Evolutionary conservation across 2,113 vertebrate genomes (phyloP).

Genomic region (Zosterops japonicus): DNA sequence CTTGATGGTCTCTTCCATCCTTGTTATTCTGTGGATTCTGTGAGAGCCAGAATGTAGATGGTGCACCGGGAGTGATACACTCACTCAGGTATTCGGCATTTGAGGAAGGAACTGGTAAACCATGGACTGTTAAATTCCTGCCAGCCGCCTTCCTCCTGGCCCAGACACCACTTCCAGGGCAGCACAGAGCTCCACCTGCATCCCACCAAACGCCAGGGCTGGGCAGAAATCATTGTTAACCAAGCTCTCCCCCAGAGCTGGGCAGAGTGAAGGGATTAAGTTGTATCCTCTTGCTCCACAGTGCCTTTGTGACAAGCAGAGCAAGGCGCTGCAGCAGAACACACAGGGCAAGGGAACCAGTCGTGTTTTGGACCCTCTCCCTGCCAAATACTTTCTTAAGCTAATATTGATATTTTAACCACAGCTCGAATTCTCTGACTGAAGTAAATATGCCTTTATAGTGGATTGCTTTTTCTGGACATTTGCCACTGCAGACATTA

Average conservation of each 20-base stretch:
- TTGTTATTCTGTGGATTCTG: background rate
- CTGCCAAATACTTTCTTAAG: conserved; percentile 72
- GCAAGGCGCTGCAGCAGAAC: background rate
- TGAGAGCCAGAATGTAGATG: background rate
- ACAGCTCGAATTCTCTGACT: conserved; percentile 62
- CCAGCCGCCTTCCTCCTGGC: background rate
- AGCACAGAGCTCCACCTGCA: background rate
- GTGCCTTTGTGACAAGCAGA: background rate
- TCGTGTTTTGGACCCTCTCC: background rate
- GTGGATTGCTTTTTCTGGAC: conserved; percentile 54
- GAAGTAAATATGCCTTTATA: conserved; percentile 60
- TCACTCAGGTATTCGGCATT: rapidly evolving
- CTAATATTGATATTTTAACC: conserved; percentile 76
- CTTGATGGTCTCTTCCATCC: background rate
- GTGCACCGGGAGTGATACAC: background rate
- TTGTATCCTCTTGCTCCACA: background rate
- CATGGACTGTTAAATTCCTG: rapidly evolving
- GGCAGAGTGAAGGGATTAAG: background rate
- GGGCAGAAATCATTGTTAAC: background rate
- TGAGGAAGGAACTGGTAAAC: background rate
- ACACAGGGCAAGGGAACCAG: background rate
- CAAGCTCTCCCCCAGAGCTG: background rate
- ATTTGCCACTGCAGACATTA: conserved; percentile 47
- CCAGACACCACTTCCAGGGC: background rate
- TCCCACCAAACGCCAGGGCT: background rate